phyloP scores from a whole-genome alignment of 2,113 vertebrate genomes.

The Amazona vittata region DNA sequence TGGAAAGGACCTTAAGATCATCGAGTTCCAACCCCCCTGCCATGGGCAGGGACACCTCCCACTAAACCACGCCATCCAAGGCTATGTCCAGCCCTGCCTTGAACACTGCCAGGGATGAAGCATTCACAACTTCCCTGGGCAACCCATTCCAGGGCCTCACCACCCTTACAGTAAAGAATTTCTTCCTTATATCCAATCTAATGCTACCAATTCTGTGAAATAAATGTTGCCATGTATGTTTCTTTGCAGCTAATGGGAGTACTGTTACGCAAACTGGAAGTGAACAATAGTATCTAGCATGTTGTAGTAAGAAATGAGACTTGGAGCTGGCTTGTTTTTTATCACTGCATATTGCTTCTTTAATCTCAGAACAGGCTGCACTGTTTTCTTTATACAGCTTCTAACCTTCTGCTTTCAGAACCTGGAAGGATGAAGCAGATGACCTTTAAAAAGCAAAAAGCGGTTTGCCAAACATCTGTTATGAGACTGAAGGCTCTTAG shows the following conservation, averaged over 20 bases:
- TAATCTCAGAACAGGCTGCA: not conserved
- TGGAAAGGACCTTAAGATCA: too few species aligned
- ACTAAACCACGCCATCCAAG: too few species aligned
- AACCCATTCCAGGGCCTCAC: too few species aligned
- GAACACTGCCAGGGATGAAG: too few species aligned
- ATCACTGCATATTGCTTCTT: not conserved
- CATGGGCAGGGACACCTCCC: too few species aligned
- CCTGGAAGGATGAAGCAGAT: not conserved
- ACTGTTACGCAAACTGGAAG: not conserved
- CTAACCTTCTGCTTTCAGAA: not conserved
- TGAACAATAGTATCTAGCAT: not conserved
- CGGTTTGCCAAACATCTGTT: not conserved
- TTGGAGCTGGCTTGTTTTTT: not conserved
- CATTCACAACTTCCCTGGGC: too few species aligned
- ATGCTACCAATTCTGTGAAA: not conserved
- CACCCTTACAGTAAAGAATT: too few species aligned
- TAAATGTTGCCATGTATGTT: rapidly evolving
- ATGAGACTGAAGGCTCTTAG: not conserved
- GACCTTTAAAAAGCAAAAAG: conserved; percentile 31
- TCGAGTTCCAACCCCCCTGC: too few species aligned
- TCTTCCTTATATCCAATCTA: too few species aligned
- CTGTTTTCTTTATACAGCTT: not conserved
- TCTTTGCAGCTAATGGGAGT: not conserved
- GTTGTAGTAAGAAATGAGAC: not conserved
- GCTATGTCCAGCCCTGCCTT: too few species aligned